Conservation (phyloP, 2,888 invertebrate genomes). For the Plebejus anna region DNA sequence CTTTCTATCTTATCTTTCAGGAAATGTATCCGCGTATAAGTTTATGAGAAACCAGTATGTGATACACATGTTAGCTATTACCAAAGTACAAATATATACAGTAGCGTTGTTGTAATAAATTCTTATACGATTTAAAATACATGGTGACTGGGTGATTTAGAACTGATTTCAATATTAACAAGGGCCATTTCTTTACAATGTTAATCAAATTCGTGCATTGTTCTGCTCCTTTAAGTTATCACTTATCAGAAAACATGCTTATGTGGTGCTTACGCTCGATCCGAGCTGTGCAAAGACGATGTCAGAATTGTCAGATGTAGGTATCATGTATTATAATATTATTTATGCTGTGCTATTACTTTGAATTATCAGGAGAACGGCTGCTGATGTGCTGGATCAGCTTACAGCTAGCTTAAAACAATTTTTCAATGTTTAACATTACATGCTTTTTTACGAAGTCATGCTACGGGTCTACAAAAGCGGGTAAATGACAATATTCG, state of each 20-base stretch:
- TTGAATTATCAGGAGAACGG: not conserved
- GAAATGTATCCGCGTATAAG: constrained; percentile 25
- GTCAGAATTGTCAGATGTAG: too few relatives aligned
- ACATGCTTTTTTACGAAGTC: not conserved
- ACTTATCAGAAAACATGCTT: too few relatives aligned
- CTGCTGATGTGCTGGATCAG: not conserved
- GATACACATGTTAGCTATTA: not conserved
- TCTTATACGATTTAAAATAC: too few relatives aligned
- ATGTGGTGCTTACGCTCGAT: too few relatives aligned
- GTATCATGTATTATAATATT: too few relatives aligned
- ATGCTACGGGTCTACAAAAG: not conserved
- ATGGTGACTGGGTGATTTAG: too few relatives aligned
- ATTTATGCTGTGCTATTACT: not conserved
- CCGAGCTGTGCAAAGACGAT: too few relatives aligned
- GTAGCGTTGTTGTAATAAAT: not conserved
- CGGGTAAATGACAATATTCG: not conserved
- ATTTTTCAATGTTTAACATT: not conserved
- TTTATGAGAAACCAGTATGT: constrained; percentile 23
- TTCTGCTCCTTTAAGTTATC: too few relatives aligned
- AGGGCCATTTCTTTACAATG: too few relatives aligned
- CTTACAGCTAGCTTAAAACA: not conserved
- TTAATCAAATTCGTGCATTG: too few relatives aligned
- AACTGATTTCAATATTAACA: too few relatives aligned
- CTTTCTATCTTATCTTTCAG: constrained; percentile 22
- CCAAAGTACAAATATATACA: not conserved